These are phyloP conservation scores for Saccostrea cuccullata DNA, from an alignment of 1,140 invertebrate species.

Conservation along the genomic window DNA sequence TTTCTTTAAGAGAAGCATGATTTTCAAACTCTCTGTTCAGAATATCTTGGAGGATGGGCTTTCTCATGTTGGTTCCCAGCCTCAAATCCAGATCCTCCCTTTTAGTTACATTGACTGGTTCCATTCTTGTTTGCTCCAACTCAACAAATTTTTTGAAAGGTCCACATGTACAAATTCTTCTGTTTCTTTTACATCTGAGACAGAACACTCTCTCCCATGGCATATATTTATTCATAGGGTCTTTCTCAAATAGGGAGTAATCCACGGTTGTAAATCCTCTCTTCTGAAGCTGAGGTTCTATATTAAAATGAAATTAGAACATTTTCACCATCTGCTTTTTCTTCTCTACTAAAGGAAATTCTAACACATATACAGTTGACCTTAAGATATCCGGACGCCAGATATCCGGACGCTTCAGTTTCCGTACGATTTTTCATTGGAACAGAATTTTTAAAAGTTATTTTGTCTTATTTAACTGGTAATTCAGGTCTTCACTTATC, in stretches of 20 bases:
- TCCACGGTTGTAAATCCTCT: background rate
- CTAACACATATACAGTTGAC: no score
- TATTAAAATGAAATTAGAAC: background rate
- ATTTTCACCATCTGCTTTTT: no score
- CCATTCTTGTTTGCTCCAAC: background rate
- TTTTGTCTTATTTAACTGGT: no score
- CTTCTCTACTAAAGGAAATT: no score
- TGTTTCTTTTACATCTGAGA: background rate
- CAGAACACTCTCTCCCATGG: conserved; percentile 12
- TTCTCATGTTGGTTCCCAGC: background rate
- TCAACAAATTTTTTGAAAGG: background rate
- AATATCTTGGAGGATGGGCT: background rate
- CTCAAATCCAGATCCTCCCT: background rate
- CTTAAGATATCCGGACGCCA: no score
- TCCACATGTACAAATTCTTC: background rate
- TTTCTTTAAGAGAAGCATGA: background rate
- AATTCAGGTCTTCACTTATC: no score
- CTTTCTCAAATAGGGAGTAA: background rate
- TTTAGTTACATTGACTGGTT: background rate
- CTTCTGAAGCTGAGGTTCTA: background rate
- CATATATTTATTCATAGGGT: conserved; percentile 1
- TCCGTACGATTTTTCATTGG: no score
- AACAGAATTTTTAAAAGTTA: no score
- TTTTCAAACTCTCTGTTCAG: background rate
- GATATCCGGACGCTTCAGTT: no score